Evolutionary conservation across 2,797 vertebrate genomes (phyloP).

Genomic region (Melanotaenia pygmaea): DNA sequence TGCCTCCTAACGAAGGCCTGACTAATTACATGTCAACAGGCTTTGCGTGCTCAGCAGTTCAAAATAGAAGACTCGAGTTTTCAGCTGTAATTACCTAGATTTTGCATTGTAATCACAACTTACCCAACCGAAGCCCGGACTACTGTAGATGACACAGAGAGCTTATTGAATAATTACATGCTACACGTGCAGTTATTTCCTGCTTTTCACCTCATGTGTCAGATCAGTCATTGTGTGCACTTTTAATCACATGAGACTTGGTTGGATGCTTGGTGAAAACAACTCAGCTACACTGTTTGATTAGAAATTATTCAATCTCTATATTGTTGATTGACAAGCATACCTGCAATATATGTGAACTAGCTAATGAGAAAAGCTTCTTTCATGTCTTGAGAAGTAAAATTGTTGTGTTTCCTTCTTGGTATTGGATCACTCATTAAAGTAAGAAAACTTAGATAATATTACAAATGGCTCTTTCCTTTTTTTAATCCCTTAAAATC

Average conservation of each 20-base stretch:
- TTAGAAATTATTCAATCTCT: conserved; percentile 18
- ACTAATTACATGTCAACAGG: conserved; percentile 75
- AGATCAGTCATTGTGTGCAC: conserved; percentile 45
- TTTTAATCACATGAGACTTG: background rate
- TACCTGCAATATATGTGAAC: background rate
- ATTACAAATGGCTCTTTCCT: no score
- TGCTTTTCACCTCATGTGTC: conserved; percentile 33
- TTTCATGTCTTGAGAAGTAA: background rate
- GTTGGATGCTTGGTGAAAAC: conserved; percentile 2
- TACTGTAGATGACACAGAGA: conserved; percentile 44
- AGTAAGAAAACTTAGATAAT: no score
- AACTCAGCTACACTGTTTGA: conserved; percentile 23
- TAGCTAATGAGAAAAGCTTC: conserved; percentile 29
- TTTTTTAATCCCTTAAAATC: no score
- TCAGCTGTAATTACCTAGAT: conserved; percentile 56
- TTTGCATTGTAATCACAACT: conserved; percentile 66
- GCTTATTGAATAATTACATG: conserved; percentile 63
- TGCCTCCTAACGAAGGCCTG: conserved; percentile 61
- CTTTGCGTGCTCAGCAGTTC: conserved; percentile 73
- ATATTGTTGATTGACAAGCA: conserved; percentile 36
- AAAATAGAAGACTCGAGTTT: conserved; percentile 52
- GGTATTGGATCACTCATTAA: background rate
- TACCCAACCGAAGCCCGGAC: conserved; percentile 42
- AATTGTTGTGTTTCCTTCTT: background rate
- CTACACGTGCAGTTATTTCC: conserved; percentile 55